Conservation (phyloP, 2,888 invertebrate genomes). For the Sylvicola cinctus region DNA sequence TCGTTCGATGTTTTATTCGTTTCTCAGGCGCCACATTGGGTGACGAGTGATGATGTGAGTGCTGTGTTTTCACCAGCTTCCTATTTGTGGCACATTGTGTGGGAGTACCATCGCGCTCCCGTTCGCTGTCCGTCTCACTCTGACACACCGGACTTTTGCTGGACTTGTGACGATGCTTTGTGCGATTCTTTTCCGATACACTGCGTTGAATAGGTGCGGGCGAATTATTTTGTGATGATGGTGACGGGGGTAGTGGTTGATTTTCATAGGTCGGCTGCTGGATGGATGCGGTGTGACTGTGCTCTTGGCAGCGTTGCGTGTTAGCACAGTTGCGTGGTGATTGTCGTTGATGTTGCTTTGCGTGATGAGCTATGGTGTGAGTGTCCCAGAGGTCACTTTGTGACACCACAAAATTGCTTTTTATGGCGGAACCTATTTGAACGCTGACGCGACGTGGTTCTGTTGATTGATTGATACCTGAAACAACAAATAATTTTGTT, state of each 20-base stretch:
- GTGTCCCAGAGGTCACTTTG: slow-evolving; percentile 48
- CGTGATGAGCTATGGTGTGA: slow-evolving; percentile 32
- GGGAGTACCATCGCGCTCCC: slow-evolving; percentile 18
- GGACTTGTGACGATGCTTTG: slow-evolving; percentile 27
- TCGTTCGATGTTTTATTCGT: slow-evolving; percentile 17
- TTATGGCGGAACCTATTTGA: slow-evolving; percentile 15
- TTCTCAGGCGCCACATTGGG: slow-evolving; percentile 35
- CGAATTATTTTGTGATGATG: slow-evolving; percentile 5
- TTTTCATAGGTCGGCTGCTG: slow-evolving; percentile 14
- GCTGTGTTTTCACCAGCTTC: slow-evolving; percentile 16
- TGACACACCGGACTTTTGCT: slow-evolving; percentile 30
- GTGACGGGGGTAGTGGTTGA: background rate
- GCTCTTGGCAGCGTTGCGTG: slow-evolving; percentile 23
- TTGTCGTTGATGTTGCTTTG: slow-evolving; percentile 24
- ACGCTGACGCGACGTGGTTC: slow-evolving; percentile 22
- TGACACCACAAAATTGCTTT: slow-evolving; percentile 38
- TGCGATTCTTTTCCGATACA: slow-evolving; percentile 41
- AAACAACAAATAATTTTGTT: background rate
- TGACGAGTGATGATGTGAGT: slow-evolving; percentile 36
- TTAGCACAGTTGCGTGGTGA: slow-evolving; percentile 24
- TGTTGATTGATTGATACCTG: slow-evolving; percentile 4
- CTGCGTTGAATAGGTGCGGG: slow-evolving; percentile 35
- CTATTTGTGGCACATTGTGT: slow-evolving; percentile 18
- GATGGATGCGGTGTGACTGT: slow-evolving; percentile 21
- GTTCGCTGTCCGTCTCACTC: slow-evolving; percentile 30